Conservation (phyloP, 2,113 vertebrate species). For the Speoplatyrhinus poulsoni region DNA sequence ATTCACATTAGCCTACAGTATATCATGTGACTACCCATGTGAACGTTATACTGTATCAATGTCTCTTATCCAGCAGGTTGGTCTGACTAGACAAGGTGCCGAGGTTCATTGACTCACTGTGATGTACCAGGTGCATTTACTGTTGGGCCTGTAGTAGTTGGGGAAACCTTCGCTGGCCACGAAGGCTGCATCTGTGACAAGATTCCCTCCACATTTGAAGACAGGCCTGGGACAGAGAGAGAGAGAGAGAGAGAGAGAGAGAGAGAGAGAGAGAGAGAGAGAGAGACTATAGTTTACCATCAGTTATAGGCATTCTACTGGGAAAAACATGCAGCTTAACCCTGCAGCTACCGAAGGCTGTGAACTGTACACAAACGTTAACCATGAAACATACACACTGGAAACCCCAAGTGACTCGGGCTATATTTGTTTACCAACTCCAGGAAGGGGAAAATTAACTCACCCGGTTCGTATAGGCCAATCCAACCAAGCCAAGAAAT, state of each 20-base stretch:
- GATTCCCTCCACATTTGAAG: constrained; percentile 86
- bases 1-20: too few species aligned
- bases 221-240: constrained; percentile 70
- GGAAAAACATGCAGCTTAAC: constrained; percentile 8
- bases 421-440: constrained; percentile 53
- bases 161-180: constrained; percentile 90
- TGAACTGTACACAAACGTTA: constrained; percentile 29
- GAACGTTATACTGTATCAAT: too few species aligned
- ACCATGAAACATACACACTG: constrained; percentile 14
- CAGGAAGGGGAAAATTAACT: constrained; percentile 32
- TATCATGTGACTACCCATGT: too few species aligned
- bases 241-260: constrained; percentile 5
- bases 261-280: not conserved
- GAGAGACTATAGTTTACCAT: not conserved
- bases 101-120: constrained; percentile 75
- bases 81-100: not conserved
- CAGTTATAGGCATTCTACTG: not conserved
- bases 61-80: too few species aligned
- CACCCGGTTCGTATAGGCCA: constrained; percentile 29
- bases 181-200: constrained; percentile 83
- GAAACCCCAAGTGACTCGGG: constrained; percentile 54
- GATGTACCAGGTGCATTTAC: constrained; percentile 88
- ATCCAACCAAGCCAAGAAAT: constrained; percentile 22
- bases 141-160: constrained; percentile 81
- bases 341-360: constrained; percentile 8